Base-by-base conservation (phyloP, 2,113 vertebrate species). In the Malaclemys terrapin region DNA sequence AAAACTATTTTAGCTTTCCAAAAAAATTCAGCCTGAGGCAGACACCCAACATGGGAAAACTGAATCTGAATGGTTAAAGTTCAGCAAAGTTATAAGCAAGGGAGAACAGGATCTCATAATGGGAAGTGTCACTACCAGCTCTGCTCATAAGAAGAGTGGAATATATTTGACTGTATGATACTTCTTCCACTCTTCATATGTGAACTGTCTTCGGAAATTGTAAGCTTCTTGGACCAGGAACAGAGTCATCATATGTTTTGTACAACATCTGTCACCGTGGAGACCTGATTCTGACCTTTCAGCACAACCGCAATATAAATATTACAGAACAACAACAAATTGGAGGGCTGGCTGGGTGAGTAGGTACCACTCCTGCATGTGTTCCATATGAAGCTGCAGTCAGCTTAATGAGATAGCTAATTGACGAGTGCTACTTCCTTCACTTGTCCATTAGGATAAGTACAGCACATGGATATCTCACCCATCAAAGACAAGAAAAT, bases 401-500 rank as follows among this genome's bases (percentile, higher is more conserved):
- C 98, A 97, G 97, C 96, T 96, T 97, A 96, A 96, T 96, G 96
- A 97, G 95, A 98, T 89, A 95, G 94, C 91, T 98, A 98, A 98
- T 96, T 98, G 98, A 97, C 89, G 72, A 97, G 85, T 85, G 94
- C 97, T 97, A 97, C 95, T 97, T 95, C 97, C 92, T 94, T 92
- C 45, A 84, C 95, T 96, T 96, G 95, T 96, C 98, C 98, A 98
- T 98, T 98, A 98, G 97, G 97, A 89, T 98, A 97, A 98, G 98
- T 97, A 97, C 87, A 95, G 95, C 94, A 93, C 93, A 95, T 91
- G 97, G 97, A 96, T 96, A 93, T 92, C 95, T 91, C 96, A 97
- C 95, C 95, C 97, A 97, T 97, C 96, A 98, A 97, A 98, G 97
- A 97, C 29, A 87, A 98, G 97, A 97, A 98, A 96, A 96, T 29